Evolutionary conservation across 2,797 vertebrate species (phyloP).

Genomic region (Sebastes ruberrimus): DNA sequence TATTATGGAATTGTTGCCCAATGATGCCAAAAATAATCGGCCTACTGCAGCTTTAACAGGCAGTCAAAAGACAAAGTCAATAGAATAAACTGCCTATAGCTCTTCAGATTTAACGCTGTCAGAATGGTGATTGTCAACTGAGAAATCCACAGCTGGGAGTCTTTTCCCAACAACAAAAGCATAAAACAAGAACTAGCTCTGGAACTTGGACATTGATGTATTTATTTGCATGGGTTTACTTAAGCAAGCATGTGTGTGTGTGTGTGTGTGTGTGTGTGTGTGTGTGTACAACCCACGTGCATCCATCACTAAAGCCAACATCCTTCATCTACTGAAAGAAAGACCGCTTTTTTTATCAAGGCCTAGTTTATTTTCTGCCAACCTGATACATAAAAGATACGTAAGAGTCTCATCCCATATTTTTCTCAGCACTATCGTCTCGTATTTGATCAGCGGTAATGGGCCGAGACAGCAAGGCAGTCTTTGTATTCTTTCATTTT

Average conservation of each 20-base stretch:
- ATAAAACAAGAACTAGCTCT: background rate
- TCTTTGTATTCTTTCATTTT: constrained; percentile 43
- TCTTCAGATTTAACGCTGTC: background rate
- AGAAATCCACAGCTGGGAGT: background rate
- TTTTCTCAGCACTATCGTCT: constrained; percentile 1
- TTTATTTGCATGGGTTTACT: constrained; percentile 6
- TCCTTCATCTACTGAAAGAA: constrained; percentile 5
- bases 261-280: background rate
- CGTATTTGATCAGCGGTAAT: constrained; percentile 44
- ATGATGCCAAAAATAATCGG: too few species aligned
- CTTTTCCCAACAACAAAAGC: background rate
- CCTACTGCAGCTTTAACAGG: background rate
- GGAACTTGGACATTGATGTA: constrained; percentile 13
- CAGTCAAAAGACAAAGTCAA: background rate
- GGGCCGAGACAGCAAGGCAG: constrained; percentile 1
- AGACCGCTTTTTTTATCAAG: background rate
- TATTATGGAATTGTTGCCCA: too few species aligned
- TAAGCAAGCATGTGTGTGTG: background rate
- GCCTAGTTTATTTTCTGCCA: background rate
- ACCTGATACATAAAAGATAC: constrained; percentile 14
- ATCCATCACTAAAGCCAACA: background rate
- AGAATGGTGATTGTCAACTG: background rate
- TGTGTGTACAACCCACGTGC: background rate
- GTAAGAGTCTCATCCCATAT: constrained; percentile 21
- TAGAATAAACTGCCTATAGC: background rate